Evolutionary conservation across 2,888 invertebrate species (phyloP), one percentile per base, ranked within the genome.

Genomic region (Mimumesa dahlbomi): DNA sequence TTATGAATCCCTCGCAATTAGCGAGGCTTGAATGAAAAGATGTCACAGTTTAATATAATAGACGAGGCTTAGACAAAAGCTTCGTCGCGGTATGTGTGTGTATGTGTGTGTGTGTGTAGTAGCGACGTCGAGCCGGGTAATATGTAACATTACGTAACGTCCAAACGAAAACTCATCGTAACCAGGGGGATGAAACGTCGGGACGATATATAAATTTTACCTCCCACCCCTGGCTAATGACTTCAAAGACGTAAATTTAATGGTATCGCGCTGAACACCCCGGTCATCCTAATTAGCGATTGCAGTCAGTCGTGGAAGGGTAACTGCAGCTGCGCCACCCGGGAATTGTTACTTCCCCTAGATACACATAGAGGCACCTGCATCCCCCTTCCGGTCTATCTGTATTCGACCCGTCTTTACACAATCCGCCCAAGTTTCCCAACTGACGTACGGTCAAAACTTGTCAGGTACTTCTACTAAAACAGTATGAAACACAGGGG

Each of bases 331-430:
- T 71, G 67, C 48, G 58, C 45, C 70, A 49, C 38, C n/a, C 19
- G 58, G 49, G 50, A 49, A 73, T 71, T 65, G 75, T 78, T 77
- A 62, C 58, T 54, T 40, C 56, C 43, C 31, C 31, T 73, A 53
- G 65, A 68, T 75, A 77, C 64, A 77, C 64, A 77, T 75, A 75
- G 56, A 66, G 74, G 74, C 78, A 66, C 78, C 78, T 74, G 76
- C 76, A 74, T 74, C 66, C 50, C 58, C 64, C 59, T 56, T 54
- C 54, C 16, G 16, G 9, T n/a, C n/a, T n/a, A 11, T 36, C 45
- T 56, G 21, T 14, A 57, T 48, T 45, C 59, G 53, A n/a, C 25
- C 25, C 58, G 48, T 63, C 50, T 50, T 52, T 58, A 40, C 46
- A 70, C 58, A 58, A 69, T 58, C 58, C 40, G 53, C n/a, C 53